Base-by-base conservation (phyloP, 2,797 vertebrate genomes). In the Geotrypetes seraphini region DNA sequence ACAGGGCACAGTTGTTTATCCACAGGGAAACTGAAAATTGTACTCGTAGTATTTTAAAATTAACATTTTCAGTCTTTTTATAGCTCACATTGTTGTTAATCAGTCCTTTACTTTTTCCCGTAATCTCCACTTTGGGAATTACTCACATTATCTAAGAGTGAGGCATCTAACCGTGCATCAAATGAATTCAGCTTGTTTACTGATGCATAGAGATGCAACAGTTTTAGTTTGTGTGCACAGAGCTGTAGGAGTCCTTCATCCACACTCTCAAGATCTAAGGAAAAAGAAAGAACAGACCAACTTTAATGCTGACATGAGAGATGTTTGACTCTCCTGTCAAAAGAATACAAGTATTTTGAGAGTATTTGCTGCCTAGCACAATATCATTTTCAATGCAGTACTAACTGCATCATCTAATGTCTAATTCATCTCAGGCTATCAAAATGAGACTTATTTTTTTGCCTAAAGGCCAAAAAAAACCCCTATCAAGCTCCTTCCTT, bases 131-230 rank as follows among this genome's bases (percentile, higher is more conserved):
- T 34, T 36, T 11, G n/a, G 3, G 15, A 20, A 39, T 33, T 43
- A 63, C 84, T 80, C 30, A 97, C 92, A 13, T 71, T 56, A 32
- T 73, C 59, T 10, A 70, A 63, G n/a, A 77, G 53, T 2, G 40
- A 16, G 28, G 35, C 10, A 1, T 56, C 63, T 18, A 58, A 49
- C 19, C 50, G 59, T 13, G 66, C 34, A 22, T 48, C 59, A 25
- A 61, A 51, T 12, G 75, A 69, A 53, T 90, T 79, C 5, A 94
- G 67, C 12, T 82, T 65, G 50, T 71, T 81, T 47, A 98, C 76
- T 12, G 90, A 81, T 4, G 83, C 73, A 61, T 92, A 93, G 38
- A 99, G 91, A 43, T 82, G 84, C 4, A 98, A 82, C 23, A 98
- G 63, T 47, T 85, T 92, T 31, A 93, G 60, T 65, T 89, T 91